Evolutionary conservation across 1,140 invertebrate genomes (phyloP), one percentile per base, ranked within the genome.

Genomic region (Pogonomyrmex barbatus): DNA sequence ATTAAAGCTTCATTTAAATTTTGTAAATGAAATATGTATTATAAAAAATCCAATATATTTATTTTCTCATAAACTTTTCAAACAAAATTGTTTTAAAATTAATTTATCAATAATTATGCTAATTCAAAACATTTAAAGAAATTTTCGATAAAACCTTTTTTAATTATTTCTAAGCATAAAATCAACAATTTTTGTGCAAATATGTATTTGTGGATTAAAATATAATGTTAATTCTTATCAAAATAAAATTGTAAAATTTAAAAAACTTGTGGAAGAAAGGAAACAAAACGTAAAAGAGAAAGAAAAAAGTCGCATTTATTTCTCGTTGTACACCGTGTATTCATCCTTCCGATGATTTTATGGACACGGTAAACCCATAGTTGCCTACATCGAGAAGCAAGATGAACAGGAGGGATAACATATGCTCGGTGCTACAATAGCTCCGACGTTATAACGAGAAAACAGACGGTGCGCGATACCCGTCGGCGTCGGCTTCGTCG

Each of bases 401-500:
- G 86, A 90, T 87, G 89, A 87, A 83, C 79, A 77, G 68, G 71
- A 68, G 65, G 89, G 88, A 90, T 90, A 89, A 62, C 89, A 45
- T 9, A 17, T 9, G 62, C 62, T 45, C 65, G 42, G 30, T 30
- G 65, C 56, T 42, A 68, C 81, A 89, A 88, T 65, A 56, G 63
- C 86, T 2, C 30, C n/a, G 54, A n/a, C 56, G 77, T 87, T 85
- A 75, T 88, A 89, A 82, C 82, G 88, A 87, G 85, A 78, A 68
- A 89, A 89, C 85, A 78, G 60, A 45, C 52, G 36, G 17, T 17
- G 17, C 36, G 58, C 42, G 65, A 89, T 89, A 89, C 54, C 45
- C 87, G 88, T 78, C 58, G 71, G 45, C 87, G 88, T 78, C 58
- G 71, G 45, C 39, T 60, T 58, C 85, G 78, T 71, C 73, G 65